Percentiles rank a stretch among this genome's conserved stretches.
Evolutionary conservation across 2,888 invertebrate genomes (phyloP).

Genomic region (Stictocephala bisonia): DNA sequence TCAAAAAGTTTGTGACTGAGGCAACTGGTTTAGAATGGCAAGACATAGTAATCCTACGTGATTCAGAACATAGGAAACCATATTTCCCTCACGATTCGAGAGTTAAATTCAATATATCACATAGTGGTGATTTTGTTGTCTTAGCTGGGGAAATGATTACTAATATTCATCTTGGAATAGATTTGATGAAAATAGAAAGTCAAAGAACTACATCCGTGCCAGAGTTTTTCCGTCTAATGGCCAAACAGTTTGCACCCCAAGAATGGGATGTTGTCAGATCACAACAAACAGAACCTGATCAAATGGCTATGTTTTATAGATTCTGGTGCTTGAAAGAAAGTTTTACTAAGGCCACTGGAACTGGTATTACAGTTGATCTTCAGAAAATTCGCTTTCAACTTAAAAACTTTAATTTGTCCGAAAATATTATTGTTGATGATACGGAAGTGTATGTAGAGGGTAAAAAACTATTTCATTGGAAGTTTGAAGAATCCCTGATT

Average conservation of each 20-base stretch:
- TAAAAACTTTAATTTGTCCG: slow-evolving; percentile 66
- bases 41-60: slow-evolving; percentile 74
- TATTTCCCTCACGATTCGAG: slow-evolving; percentile 65
- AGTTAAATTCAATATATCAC: slow-evolving; percentile 88
- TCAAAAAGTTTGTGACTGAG: slow-evolving; percentile 79
- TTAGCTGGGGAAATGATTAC: slow-evolving; percentile 75
- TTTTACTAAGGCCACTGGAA: slow-evolving; percentile 91
- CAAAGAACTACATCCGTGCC: slow-evolving; percentile 74
- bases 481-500: slow-evolving; percentile 80
- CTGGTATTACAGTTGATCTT: slow-evolving; percentile 84
- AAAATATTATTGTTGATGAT: slow-evolving; percentile 68
- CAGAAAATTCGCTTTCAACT: slow-evolving; percentile 80
- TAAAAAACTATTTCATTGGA: slow-evolving; percentile 72
- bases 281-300: slow-evolving; percentile 70
- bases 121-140: slow-evolving; percentile 89
- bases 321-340: slow-evolving; percentile 96
- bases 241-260: slow-evolving; percentile 77
- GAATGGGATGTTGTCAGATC: slow-evolving; percentile 85
- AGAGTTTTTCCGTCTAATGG: slow-evolving; percentile 93
- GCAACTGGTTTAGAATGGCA: slow-evolving; percentile 74
- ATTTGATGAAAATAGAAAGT: slow-evolving; percentile 82
- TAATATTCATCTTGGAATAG: slow-evolving; percentile 74
- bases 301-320: slow-evolving; percentile 84
- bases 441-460: slow-evolving; percentile 76
- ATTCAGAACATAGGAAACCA: slow-evolving; percentile 76